Evolutionary conservation across 2,113 vertebrate genomes (phyloP).

Genomic region (Poicephalus gulielmi): DNA sequence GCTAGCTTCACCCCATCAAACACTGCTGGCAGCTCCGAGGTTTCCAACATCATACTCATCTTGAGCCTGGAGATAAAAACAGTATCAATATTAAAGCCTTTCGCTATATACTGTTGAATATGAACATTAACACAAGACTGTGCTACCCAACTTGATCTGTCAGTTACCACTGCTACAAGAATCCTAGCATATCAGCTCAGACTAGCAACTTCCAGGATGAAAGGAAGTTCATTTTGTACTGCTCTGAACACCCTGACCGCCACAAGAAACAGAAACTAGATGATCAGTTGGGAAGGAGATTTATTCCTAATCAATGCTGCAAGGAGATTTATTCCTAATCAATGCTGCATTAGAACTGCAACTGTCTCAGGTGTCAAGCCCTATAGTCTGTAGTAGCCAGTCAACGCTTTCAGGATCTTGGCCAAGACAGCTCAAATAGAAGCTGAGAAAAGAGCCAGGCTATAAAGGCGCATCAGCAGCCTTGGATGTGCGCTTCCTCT

Average conservation of each 20-base stretch:
- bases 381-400: background rate
- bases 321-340: background rate
- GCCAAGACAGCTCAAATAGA: background rate
- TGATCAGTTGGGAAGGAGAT: background rate
- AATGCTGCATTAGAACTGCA: background rate
- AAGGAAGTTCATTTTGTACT: background rate
- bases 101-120: background rate
- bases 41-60: conserved; percentile 78
- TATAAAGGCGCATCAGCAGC: background rate
- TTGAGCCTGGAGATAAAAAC: conserved; percentile 53
- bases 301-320: background rate
- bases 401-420: background rate
- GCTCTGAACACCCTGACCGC: background rate
- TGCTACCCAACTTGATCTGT: background rate
- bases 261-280: background rate
- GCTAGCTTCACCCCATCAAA: conserved; percentile 97
- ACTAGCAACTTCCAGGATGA: background rate
- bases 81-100: background rate
- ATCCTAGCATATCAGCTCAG: background rate
- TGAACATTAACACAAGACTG: background rate
- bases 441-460: background rate
- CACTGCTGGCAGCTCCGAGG: conserved; percentile 93
- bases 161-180: background rate
- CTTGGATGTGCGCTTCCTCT: background rate
- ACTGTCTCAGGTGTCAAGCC: background rate